Evolutionary conservation across 2,797 vertebrate species (phyloP).

Genomic region (Sebastes itinus): DNA sequence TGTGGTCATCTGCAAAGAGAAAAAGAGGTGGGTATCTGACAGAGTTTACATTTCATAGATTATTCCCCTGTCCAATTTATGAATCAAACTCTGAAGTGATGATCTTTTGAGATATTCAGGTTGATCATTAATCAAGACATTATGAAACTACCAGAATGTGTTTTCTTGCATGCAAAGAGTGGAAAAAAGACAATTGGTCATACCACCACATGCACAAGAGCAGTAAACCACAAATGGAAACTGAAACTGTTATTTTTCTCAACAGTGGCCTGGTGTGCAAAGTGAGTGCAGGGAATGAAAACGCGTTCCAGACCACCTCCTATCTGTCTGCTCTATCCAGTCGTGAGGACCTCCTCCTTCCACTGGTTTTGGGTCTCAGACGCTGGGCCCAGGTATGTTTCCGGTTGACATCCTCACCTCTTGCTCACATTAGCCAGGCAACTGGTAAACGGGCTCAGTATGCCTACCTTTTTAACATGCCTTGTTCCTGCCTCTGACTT

Average conservation of each 20-base stretch:
- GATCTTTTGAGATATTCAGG: background rate
- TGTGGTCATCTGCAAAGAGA: slow-evolving; percentile 93
- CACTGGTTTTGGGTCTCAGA: slow-evolving; percentile 88
- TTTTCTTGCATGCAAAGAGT: background rate
- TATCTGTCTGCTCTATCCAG: slow-evolving; percentile 86
- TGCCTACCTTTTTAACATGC: background rate
- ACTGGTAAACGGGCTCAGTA: background rate
- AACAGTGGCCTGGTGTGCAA: slow-evolving; percentile 91
- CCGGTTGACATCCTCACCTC: background rate
- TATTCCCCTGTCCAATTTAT: background rate
- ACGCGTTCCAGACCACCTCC: slow-evolving; percentile 89
- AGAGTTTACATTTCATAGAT: background rate
- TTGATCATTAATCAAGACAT: background rate
- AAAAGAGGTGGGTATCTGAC: slow-evolving; percentile 82
- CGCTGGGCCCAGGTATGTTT: slow-evolving; percentile 90
- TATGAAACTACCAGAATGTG: background rate
- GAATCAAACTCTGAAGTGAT: background rate
- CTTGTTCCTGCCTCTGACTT: slow-evolving; percentile 15
- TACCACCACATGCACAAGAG: background rate
- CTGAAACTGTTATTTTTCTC: slow-evolving; percentile 1
- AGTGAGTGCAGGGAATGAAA: slow-evolving; percentile 96
- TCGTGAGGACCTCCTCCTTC: slow-evolving; percentile 81
- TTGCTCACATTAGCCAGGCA: background rate
- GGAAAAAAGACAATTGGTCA: background rate
- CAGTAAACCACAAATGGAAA: background rate